phyloP scores from a whole-genome alignment of 2,888 invertebrate genomes.

The Oeneis ivallda region DNA sequence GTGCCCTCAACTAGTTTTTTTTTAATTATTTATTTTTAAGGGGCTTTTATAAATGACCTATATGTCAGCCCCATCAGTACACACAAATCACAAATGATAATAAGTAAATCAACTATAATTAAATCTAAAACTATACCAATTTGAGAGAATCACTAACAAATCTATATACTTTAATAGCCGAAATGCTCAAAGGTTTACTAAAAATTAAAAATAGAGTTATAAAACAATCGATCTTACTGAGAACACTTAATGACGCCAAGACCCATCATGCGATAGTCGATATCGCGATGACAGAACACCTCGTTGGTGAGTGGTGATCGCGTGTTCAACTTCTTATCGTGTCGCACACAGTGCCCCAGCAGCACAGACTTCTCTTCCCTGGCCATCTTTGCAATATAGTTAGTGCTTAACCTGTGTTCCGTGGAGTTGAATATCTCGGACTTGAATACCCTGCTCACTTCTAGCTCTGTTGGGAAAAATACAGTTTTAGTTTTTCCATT shows the following conservation, averaged over 20 bases:
- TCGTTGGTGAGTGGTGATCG: conserved; percentile 83
- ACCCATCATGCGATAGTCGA: conserved; percentile 82
- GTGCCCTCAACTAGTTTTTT: no score
- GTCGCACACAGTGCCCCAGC: conserved; percentile 74
- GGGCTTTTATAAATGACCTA: no score
- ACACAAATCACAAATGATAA: no score
- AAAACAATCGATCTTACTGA: conserved; percentile 51
- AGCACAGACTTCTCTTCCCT: conserved; percentile 79
- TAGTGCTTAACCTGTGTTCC: conserved; percentile 69
- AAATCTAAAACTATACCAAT: no score
- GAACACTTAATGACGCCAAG: conserved; percentile 72
- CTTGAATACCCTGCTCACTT: conserved; percentile 83
- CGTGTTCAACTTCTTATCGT: conserved; percentile 80
- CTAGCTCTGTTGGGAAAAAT: conserved; percentile 72
- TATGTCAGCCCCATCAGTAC: no score
- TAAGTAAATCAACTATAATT: no score
- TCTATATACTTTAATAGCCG: no score
- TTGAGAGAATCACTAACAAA: no score
- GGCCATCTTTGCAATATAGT: conserved; percentile 63
- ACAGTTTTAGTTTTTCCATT: no score
- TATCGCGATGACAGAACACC: conserved; percentile 77
- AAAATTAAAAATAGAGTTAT: no score
- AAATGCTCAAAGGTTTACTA: no score
- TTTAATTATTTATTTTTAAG: no score
- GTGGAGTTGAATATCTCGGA: conserved; percentile 82